Conservation (phyloP, 1,140 invertebrate genomes). For the Drosophila littoralis region DNA sequence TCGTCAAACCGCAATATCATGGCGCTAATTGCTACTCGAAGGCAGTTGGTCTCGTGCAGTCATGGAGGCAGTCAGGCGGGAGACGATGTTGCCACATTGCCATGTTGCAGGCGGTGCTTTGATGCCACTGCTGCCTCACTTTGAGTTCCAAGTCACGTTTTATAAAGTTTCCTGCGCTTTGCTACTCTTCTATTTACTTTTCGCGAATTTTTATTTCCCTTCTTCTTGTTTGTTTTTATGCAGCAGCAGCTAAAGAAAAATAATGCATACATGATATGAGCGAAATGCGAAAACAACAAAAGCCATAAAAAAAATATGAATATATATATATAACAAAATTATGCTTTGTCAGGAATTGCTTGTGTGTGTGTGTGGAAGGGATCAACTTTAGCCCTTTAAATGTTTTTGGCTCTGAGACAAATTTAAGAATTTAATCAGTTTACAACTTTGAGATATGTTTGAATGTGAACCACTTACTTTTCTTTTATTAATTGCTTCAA, state of each 20-base stretch:
- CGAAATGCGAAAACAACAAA: conserved; percentile 38
- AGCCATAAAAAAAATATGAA: conserved; percentile 38
- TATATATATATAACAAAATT: conserved; percentile 53
- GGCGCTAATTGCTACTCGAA: conserved; percentile 74
- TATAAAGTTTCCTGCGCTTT: conserved; percentile 62
- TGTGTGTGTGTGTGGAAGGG: too few species aligned
- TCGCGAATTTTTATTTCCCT: conserved; percentile 23
- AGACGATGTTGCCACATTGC: conserved; percentile 19
- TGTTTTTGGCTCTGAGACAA: too few species aligned
- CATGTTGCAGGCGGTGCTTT: conserved; percentile 17
- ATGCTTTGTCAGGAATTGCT: conserved; percentile 27
- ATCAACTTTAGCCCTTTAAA: too few species aligned
- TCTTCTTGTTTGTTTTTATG: conserved; percentile 18
- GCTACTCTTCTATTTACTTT: conserved; percentile 58
- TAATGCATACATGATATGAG: conserved; percentile 39
- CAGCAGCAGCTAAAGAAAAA: conserved; percentile 10
- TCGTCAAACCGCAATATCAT: conserved; percentile 74
- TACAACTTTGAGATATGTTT: too few species aligned
- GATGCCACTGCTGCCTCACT: conserved; percentile 5
- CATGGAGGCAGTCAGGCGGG: conserved; percentile 10
- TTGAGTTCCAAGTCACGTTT: conserved; percentile 60
- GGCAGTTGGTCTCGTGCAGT: conserved; percentile 20
- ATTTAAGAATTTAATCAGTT: too few species aligned
- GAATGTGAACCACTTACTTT: too few species aligned
- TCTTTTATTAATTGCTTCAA: too few species aligned